Base-by-base conservation (phyloP, 2,797 vertebrate species). In the Rhynchonycteris naso region DNA sequence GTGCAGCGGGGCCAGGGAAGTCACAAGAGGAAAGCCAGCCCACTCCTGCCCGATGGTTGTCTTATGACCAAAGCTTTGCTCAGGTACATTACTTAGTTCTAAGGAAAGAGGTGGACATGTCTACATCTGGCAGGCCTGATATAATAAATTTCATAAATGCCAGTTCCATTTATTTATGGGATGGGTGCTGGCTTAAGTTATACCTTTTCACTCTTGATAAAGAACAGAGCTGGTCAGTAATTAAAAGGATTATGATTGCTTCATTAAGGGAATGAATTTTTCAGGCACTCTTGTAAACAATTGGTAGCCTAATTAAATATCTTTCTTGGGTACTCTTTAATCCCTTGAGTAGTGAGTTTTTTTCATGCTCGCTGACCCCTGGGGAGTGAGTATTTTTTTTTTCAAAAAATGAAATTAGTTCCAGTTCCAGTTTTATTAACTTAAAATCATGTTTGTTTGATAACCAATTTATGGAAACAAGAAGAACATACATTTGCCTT, bases 61-160 rank as follows among this genome's bases (percentile, higher is more conserved):
- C 98, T 93, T 98, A 99, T 91, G 98, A 98, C 89, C 94, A 95
- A 88, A 93, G 95, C 81, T 78, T 97, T 94, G 97, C 97, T 97
- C 98, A 98, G 95, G 98, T 98, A 98, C 92, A 30, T 71, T 69
- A 68, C 30, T 30, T 24, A 76, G 50, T 50, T 47, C n/a, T 35
- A 19, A 85, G 30, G 69, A 76, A 66, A 63, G 54, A 82, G 59
- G 87, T n/a, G 7, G 61, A 52, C 80, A 19, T 94, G 69, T 68
- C 86, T 91, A 24, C 54, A 61, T 66, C 74, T 65, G 54, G 75
- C 38, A 84, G 50, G 4, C 22, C 72, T 66, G 8, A 56, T 54
- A 26, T 5, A 78, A 24, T 19, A 84, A 81, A 58, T 47, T 24
- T 88, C 24, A 63, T 54, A 74, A 59, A 71, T 85, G 52, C 50